phyloP scores from a whole-genome alignment of 2,888 invertebrate species.

The Frankliniella intonsa region DNA sequence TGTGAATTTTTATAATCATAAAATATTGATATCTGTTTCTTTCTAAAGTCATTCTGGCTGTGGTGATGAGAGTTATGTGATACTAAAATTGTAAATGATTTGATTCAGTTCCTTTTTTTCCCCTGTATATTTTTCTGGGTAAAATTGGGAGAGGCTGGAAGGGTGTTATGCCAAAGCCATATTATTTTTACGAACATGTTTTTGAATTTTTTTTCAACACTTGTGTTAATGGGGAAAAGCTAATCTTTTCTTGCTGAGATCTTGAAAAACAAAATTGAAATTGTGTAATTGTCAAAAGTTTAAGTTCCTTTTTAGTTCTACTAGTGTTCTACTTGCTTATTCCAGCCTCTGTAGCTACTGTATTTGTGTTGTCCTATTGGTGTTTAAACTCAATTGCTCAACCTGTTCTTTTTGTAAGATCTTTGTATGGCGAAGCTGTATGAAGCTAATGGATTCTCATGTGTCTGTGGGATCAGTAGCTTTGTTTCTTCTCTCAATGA shows the following conservation, averaged over 20 bases:
- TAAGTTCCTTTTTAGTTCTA: too few relatives aligned
- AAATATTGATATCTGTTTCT: neutral
- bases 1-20: neutral
- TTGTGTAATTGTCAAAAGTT: too few relatives aligned
- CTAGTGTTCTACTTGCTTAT: too few relatives aligned
- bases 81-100: neutral
- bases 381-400: neutral
- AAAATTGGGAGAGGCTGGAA: neutral
- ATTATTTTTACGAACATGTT: too few relatives aligned
- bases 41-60: neutral
- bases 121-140: neutral
- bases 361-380: too few relatives aligned
- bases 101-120: neutral
- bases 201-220: too few relatives aligned
- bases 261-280: too few relatives aligned
- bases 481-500: neutral
- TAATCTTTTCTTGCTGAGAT: too few relatives aligned
- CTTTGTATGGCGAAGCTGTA: neutral
- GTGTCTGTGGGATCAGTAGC: neutral
- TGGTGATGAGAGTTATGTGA: neutral
- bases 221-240: too few relatives aligned
- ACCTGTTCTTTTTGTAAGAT: neutral
- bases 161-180: neutral
- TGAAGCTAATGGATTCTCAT: neutral
- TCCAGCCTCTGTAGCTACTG: too few relatives aligned